Evolutionary conservation across 2,113 vertebrate genomes (phyloP).

Genomic region (Oreocharis arfaki): DNA sequence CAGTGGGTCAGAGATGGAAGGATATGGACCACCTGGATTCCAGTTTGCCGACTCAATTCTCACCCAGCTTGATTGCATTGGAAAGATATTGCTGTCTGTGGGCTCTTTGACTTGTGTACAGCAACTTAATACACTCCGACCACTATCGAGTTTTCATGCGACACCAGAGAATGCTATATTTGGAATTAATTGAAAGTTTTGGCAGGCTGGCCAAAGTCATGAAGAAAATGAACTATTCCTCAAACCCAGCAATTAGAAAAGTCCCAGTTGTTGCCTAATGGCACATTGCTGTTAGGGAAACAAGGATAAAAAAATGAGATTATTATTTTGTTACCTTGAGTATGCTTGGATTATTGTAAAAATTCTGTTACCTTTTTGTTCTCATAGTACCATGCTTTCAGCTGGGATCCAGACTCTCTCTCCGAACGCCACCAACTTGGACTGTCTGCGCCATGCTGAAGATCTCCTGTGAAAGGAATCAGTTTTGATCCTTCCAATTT

Average conservation of each 20-base stretch:
- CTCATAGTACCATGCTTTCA: neutral
- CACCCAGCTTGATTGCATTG: neutral
- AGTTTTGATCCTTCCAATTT: neutral
- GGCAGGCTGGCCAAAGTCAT: neutral
- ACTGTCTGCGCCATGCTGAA: neutral
- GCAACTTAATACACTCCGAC: neutral
- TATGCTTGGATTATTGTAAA: neutral
- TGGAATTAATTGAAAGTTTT: neutral
- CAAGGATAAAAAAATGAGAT: neutral
- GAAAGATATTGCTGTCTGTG: neutral
- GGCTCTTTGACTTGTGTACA: neutral
- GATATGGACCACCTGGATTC: neutral
- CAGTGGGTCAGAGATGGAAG: neutral
- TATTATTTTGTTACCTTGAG: neutral
- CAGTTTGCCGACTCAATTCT: neutral
- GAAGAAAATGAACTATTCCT: neutral
- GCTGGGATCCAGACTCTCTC: neutral
- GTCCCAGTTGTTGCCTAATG: neutral
- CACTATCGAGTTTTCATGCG: neutral
- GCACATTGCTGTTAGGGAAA: neutral
- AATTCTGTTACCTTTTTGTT: neutral
- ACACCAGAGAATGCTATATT: neutral
- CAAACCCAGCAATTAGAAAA: neutral
- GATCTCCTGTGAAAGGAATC: neutral
- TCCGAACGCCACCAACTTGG: neutral